phyloP scores from a whole-genome alignment of 2,888 invertebrate genomes.

The Synergus laeviventris region DNA sequence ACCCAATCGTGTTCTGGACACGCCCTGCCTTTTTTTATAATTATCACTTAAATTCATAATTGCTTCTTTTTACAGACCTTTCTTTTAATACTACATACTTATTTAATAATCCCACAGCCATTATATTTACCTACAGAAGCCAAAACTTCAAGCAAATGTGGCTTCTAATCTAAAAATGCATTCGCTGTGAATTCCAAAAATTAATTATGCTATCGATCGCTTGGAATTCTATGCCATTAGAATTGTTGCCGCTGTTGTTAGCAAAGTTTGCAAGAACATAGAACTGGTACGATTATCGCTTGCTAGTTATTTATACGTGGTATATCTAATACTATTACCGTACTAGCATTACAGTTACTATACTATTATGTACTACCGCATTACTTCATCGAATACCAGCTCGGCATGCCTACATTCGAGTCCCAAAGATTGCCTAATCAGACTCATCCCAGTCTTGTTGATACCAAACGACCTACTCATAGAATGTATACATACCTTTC shows the following conservation, averaged over 20 bases:
- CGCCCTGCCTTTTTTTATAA: conserved; percentile 11
- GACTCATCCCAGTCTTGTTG: conserved; percentile 22
- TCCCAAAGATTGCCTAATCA: conserved; percentile 51
- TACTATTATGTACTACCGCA: conserved; percentile 43
- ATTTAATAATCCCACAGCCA: too few species aligned
- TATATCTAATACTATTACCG: conserved; percentile 27
- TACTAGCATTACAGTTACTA: conserved; percentile 55
- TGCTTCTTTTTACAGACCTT: neutral
- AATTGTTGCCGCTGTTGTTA: conserved; percentile 13
- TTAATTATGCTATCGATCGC: conserved; percentile 34
- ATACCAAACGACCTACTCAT: conserved; percentile 11
- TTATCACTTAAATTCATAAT: neutral
- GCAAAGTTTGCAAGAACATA: conserved; percentile 23
- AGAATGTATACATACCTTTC: conserved; percentile 3
- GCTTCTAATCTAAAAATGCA: neutral
- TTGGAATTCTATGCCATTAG: conserved; percentile 33
- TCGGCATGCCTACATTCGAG: conserved; percentile 16
- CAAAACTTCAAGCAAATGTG: too few species aligned
- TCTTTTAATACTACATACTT: neutral
- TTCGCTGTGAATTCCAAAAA: conserved; percentile 4
- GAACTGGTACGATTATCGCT: conserved; percentile 38
- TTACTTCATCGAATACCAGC: conserved; percentile 54
- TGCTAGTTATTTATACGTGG: conserved; percentile 24
- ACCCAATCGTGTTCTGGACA: conserved; percentile 8
- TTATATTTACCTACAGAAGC: too few species aligned